These are phyloP conservation scores for Colletes latitarsis DNA, from an alignment of 1,140 invertebrate genomes.

Conservation along the genomic window DNA sequence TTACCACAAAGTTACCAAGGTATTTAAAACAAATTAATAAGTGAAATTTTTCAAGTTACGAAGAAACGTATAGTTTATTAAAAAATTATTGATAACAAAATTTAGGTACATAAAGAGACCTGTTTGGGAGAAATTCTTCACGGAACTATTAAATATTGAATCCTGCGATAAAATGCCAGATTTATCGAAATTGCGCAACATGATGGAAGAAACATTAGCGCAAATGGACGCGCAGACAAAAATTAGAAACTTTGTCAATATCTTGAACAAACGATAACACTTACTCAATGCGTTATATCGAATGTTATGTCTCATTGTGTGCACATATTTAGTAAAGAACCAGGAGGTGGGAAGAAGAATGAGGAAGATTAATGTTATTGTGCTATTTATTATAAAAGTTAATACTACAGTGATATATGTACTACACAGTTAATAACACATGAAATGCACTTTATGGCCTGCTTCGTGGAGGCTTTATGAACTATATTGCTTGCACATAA, in stretches of 20 bases:
- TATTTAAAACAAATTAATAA: constrained; percentile 64
- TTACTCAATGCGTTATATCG: constrained; percentile 62
- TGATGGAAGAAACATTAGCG: constrained; percentile 83
- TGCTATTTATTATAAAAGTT: constrained; percentile 76
- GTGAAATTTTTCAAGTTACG: neutral
- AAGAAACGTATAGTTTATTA: neutral
- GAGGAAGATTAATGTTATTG: constrained; percentile 66
- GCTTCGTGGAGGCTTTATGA: constrained; percentile 61
- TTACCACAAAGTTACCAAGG: constrained; percentile 86
- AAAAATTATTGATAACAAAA: neutral
- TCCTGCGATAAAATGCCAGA: constrained; percentile 86
- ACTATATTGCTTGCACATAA: constrained; percentile 65
- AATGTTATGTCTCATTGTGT: constrained; percentile 57
- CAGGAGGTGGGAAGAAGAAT: constrained; percentile 62
- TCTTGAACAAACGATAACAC: constrained; percentile 80
- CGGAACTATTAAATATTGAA: constrained; percentile 85
- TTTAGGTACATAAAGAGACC: constrained; percentile 84
- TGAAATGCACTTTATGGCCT: constrained; percentile 66
- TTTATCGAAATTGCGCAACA: constrained; percentile 83
- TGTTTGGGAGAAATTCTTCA: constrained; percentile 86
- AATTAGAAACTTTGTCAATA: constrained; percentile 76
- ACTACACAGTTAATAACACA: constrained; percentile 60
- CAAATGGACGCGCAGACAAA: constrained; percentile 70
- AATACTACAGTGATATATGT: constrained; percentile 63
- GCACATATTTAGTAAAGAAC: constrained; percentile 66